These are phyloP conservation scores for Phytoseiulus persimilis DNA, from an alignment of 2,888 invertebrate genomes.

Conservation along the genomic window DNA sequence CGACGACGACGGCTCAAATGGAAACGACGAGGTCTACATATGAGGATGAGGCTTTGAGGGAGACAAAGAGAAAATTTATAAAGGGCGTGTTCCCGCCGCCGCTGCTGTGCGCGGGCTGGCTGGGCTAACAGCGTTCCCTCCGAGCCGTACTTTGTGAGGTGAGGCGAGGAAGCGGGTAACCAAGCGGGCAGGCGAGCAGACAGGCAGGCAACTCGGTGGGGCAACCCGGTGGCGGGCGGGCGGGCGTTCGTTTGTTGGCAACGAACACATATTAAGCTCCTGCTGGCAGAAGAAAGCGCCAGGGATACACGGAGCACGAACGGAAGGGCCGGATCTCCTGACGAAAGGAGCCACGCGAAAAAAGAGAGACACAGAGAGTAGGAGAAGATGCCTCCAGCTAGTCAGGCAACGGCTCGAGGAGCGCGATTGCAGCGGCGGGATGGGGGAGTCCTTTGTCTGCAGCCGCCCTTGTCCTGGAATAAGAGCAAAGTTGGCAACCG, in stretches of 20 bases:
- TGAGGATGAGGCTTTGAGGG: not conserved
- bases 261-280: conserved; percentile 5
- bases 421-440: not conserved
- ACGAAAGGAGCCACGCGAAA: not conserved
- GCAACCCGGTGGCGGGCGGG: not conserved
- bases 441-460: not conserved
- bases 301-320: not conserved
- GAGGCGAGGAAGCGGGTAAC: not conserved
- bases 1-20: no score
- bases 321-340: not conserved
- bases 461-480: not conserved
- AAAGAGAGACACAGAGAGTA: not conserved
- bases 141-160: not conserved
- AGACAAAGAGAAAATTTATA: not conserved
- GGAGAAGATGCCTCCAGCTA: not conserved
- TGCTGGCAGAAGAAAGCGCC: not conserved
- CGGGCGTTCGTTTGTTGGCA: not conserved
- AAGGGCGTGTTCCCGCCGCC: not conserved
- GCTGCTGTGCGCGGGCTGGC: not conserved
- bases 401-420: not conserved
- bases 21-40: not conserved
- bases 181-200: not conserved
- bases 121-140: not conserved
- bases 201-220: no score
- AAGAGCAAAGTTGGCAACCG: not conserved